Evolutionary conservation across 2,888 invertebrate genomes (phyloP), one percentile per base, ranked within the genome.

Genomic region (Ennomos erosarius): DNA sequence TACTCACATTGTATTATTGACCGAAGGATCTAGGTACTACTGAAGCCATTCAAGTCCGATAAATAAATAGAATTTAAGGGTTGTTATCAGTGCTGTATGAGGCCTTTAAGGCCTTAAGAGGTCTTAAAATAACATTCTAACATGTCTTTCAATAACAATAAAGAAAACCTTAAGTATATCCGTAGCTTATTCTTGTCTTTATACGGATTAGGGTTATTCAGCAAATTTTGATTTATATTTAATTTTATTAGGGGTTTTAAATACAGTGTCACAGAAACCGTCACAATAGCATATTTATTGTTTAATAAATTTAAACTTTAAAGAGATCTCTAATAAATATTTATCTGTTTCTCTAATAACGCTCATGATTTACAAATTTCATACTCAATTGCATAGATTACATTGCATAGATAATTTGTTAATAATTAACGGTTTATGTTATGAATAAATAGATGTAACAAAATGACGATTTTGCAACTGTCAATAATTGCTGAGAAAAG

Each of bases 101-200:
- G 52, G 55, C 59, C 49, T 54, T 26, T 49, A 45, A 37, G 59
- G 54, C 35, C 49, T 49, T 60, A 46, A 37, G 55, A 26, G 56
- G 47, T 55, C 51, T 55, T 60, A 33, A 50, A 60, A 42, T 51
- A 51, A 50, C 49, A 56, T 53, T 50, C 46, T 54, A 54, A 50
- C 40, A 38, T 3, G 47, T 38, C 35, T 42, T 53, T 39, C 45
- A 54, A 62, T 39, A 50, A 12, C 13, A 35, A 10, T 37, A 12
- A 10, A 26, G 43, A 26, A 26, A 26, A 26, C 26, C n/a, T n/a
- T 6, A 6, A 4, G 3, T 6, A 1, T 26, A 26, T 26, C 26
- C 26, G 26, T 26, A 26, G 6, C 3, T 26, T 26, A 26, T 26
- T 26, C 6, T 5, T 26, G 26, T 26, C 6, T 26, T 26, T 26